Evolutionary conservation across 2,888 invertebrate species (phyloP).

Genomic region (Agrypnus murinus): DNA sequence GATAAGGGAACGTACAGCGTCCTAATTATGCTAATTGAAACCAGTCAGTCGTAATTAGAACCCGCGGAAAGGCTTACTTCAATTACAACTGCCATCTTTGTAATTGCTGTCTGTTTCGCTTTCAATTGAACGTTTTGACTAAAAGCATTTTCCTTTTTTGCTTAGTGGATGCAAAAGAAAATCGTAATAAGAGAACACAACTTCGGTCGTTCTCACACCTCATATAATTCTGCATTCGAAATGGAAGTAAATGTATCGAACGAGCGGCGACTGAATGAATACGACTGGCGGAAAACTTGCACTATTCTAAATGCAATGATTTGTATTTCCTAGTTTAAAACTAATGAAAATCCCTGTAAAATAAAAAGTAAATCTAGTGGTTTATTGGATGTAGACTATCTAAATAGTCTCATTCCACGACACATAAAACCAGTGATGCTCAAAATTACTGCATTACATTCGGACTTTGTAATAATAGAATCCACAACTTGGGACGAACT

Average conservation of each 20-base stretch:
- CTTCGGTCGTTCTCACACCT: conserved; percentile 25
- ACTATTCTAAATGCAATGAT: conserved; percentile 33
- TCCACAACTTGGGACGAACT: conserved; percentile 54
- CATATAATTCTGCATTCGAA: conserved; percentile 28
- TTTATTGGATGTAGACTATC: conserved; percentile 47
- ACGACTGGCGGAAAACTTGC: not conserved
- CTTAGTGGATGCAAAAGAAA: conserved; percentile 5
- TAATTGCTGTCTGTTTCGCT: conserved; percentile 50
- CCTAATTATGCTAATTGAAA: conserved; percentile 53
- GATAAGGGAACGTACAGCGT: conserved; percentile 49
- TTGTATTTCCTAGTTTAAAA: conserved; percentile 43
- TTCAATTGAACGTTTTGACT: conserved; percentile 47
- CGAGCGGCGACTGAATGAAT: conserved; percentile 12
- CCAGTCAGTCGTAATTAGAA: conserved; percentile 52
- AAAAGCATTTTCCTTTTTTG: conserved; percentile 24
- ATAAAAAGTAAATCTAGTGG: conserved; percentile 50
- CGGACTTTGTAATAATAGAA: conserved; percentile 56
- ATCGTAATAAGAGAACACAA: conserved; percentile 25
- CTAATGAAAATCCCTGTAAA: conserved; percentile 44
- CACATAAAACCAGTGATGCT: conserved; percentile 58
- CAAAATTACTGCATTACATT: conserved; percentile 58
- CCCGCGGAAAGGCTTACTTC: conserved; percentile 50
- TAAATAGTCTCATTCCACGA: conserved; percentile 50
- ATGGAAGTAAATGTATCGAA: conserved; percentile 34
- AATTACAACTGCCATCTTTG: conserved; percentile 51